These are phyloP conservation scores for Hypotaenidia okinawae DNA, from an alignment of 2,797 vertebrate genomes.

Conservation along the genomic window DNA sequence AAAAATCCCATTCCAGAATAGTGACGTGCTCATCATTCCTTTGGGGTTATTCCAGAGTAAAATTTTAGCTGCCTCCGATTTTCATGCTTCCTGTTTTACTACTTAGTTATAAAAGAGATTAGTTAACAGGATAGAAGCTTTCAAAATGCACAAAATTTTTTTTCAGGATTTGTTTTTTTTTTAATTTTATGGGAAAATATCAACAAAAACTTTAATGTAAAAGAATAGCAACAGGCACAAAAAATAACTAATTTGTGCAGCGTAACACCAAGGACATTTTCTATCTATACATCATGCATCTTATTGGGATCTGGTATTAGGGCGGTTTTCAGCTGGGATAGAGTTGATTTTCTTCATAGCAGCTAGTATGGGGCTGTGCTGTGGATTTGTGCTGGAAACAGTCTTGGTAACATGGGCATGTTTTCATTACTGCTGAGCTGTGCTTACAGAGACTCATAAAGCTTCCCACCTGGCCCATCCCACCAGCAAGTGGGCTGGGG, in stretches of 20 bases:
- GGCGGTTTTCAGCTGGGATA: too few species aligned
- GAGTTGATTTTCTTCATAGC: too few species aligned
- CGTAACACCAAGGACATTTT: background rate
- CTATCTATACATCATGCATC: background rate
- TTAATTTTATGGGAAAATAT: background rate
- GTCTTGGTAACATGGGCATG: too few species aligned
- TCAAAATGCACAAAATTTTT: background rate
- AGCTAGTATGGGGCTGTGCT: too few species aligned
- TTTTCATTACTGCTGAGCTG: too few species aligned
- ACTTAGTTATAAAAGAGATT: background rate
- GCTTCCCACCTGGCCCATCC: too few species aligned
- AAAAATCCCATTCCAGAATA: background rate
- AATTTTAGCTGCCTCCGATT: background rate
- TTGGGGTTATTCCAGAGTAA: background rate
- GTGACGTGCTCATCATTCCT: background rate
- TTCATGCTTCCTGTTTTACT: background rate
- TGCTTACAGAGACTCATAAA: too few species aligned
- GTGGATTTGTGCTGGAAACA: too few species aligned
- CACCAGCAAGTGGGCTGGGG: too few species aligned
- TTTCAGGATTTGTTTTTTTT: accelerated
- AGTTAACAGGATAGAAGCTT: background rate
- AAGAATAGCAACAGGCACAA: background rate
- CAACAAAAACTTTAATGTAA: background rate
- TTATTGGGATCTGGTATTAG: background rate
- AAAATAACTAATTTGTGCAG: background rate